A percentile compares a stretch with the other conserved stretches of the same genome.
Evolutionary conservation across 2,113 vertebrate genomes (phyloP).

Genomic region (Psammodynastes pulverulentus): DNA sequence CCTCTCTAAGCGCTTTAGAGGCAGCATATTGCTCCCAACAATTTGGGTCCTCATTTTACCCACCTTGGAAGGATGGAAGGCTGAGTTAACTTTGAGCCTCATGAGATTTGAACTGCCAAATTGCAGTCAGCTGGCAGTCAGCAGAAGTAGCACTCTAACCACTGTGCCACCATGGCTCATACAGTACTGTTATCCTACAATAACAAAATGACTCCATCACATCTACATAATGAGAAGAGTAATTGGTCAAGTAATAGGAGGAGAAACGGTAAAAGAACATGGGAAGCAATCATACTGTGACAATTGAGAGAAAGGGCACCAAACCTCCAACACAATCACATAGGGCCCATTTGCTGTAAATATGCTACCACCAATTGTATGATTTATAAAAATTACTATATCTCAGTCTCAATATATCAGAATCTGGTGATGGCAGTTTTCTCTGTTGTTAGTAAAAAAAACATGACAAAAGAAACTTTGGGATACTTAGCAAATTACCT

Average conservation of each 20-base stretch:
- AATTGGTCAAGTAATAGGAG: background rate
- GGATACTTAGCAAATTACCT: background rate
- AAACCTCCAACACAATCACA: background rate
- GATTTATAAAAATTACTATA: background rate
- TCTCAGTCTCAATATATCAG: background rate
- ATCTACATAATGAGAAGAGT: background rate
- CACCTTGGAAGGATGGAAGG: no score
- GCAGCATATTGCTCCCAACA: no score
- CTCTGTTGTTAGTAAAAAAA: background rate
- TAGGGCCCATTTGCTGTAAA: background rate
- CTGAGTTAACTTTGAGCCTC: no score
- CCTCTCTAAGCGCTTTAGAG: no score
- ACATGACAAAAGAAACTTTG: background rate
- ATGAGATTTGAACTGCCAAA: no score
- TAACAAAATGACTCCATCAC: background rate
- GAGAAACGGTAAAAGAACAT: background rate
- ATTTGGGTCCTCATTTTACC: no score
- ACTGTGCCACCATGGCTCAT: no score
- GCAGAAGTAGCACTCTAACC: no score
- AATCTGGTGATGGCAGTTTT: background rate
- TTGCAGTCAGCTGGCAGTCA: no score
- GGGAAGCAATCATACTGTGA: background rate
- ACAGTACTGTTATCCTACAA: background rate
- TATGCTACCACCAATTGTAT: background rate
- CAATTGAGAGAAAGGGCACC: background rate